Evolutionary conservation across 2,797 vertebrate species (phyloP).

Genomic region (Spea hammondii): DNA sequence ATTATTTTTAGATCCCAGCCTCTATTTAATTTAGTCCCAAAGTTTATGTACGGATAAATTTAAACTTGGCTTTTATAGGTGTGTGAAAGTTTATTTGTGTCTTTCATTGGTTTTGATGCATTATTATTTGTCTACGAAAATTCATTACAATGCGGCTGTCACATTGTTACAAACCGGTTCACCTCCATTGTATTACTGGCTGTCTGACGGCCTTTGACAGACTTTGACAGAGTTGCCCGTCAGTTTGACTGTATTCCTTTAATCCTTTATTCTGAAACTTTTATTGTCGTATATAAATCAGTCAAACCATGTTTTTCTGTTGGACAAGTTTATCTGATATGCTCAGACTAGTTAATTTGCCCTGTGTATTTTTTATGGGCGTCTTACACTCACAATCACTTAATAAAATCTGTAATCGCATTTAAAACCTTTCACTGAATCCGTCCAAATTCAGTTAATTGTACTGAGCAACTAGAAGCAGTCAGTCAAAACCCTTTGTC

Average conservation of each 20-base stretch:
- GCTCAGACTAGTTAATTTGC: constrained; percentile 30
- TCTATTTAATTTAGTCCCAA: too few species aligned
- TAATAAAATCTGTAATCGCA: constrained; percentile 14
- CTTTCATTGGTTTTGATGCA: too few species aligned
- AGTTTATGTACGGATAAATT: too few species aligned
- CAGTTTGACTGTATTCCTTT: not conserved
- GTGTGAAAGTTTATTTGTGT: too few species aligned
- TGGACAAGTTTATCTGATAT: not conserved
- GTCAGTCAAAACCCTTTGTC: not conserved
- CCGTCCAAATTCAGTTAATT: not conserved
- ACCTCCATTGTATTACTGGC: not conserved
- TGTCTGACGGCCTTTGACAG: not conserved
- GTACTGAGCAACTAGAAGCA: not conserved
- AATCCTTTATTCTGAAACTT: not conserved
- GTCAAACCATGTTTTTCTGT: not conserved
- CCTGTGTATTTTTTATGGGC: constrained; percentile 34
- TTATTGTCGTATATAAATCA: constrained; percentile 20
- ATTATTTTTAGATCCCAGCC: too few species aligned
- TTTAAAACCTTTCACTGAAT: constrained; percentile 8
- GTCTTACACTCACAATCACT: constrained; percentile 18
- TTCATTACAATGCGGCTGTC: too few species aligned
- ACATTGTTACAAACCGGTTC: not conserved
- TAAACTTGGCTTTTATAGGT: too few species aligned
- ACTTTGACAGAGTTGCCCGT: not conserved
- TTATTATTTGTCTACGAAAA: too few species aligned